Evolutionary conservation across 2,113 vertebrate species (phyloP).

Genomic region (Oreochromis tanganicae): DNA sequence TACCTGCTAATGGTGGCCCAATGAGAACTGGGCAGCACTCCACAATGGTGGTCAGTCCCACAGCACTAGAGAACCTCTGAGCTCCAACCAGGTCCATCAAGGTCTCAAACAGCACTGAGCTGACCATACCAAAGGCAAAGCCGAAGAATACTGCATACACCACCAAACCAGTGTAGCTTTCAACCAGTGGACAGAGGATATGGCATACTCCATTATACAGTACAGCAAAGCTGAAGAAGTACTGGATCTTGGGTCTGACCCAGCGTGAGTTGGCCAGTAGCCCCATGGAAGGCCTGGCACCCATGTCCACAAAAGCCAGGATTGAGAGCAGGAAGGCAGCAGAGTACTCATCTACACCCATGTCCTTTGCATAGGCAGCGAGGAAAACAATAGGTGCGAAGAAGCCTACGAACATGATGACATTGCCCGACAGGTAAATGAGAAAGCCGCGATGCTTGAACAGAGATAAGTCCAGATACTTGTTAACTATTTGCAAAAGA

Average conservation of each 20-base stretch:
- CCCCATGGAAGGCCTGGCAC: slow-evolving; percentile 88
- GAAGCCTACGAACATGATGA: slow-evolving; percentile 96
- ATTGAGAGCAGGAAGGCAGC: slow-evolving; percentile 91
- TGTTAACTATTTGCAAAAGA: slow-evolving; percentile 77
- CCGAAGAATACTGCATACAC: slow-evolving; percentile 91
- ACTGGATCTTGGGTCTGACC: slow-evolving; percentile 89
- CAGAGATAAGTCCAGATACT: slow-evolving; percentile 87
- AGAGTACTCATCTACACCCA: slow-evolving; percentile 89
- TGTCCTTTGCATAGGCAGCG: slow-evolving; percentile 89
- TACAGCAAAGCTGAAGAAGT: slow-evolving; percentile 91
- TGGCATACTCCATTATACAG: slow-evolving; percentile 92
- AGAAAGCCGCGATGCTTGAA: slow-evolving; percentile 96
- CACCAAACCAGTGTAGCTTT: slow-evolving; percentile 82
- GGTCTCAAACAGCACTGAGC: slow-evolving; percentile 91
- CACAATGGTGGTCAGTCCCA: slow-evolving; percentile 91
- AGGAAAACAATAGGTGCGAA: slow-evolving; percentile 95
- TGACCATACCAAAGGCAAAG: slow-evolving; percentile 96
- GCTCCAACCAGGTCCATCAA: slow-evolving; percentile 95
- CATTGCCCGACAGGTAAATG: slow-evolving; percentile 93
- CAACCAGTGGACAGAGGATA: slow-evolving; percentile 83
- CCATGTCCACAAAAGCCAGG: slow-evolving; percentile 95
- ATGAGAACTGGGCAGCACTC: slow-evolving; percentile 92
- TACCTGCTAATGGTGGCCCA: slow-evolving; percentile 95
- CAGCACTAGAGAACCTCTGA: slow-evolving; percentile 89
- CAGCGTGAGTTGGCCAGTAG: slow-evolving; percentile 86